Conservation (phyloP, 2,888 invertebrate genomes). For the Andrena bucephala region DNA sequence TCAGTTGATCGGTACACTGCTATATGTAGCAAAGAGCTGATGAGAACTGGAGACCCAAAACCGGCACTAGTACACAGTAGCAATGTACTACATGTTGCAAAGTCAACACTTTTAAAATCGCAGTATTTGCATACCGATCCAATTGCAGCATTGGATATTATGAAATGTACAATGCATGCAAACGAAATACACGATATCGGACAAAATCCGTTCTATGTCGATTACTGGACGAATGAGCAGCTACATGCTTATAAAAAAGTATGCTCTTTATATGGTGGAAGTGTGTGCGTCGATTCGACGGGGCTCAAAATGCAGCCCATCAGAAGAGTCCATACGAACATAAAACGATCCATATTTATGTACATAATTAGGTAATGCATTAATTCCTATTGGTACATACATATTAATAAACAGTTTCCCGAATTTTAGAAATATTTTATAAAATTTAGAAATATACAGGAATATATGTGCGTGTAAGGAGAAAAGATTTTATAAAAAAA, state of each 20-base stretch:
- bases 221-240: neutral
- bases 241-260: neutral
- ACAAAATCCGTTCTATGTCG: neutral
- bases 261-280: neutral
- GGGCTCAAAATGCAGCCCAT: neutral
- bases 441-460: conserved; percentile 5
- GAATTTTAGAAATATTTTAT: conserved; percentile 3
- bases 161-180: neutral
- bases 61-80: neutral
- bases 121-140: neutral
- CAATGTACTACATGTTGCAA: conserved; percentile 6
- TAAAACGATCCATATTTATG: neutral
- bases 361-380: conserved; percentile 2
- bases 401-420: conserved; percentile 4
- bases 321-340: neutral
- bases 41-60: neutral
- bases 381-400: neutral
- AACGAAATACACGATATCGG: neutral
- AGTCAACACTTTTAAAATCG: neutral
- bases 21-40: neutral
- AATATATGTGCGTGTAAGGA: too few relatives aligned
- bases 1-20: conserved; percentile 3
- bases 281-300: conserved; percentile 4
- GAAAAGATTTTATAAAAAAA: neutral
- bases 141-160: neutral